phyloP scores from a whole-genome alignment of 1,140 invertebrate species.

The Samia ricini region DNA sequence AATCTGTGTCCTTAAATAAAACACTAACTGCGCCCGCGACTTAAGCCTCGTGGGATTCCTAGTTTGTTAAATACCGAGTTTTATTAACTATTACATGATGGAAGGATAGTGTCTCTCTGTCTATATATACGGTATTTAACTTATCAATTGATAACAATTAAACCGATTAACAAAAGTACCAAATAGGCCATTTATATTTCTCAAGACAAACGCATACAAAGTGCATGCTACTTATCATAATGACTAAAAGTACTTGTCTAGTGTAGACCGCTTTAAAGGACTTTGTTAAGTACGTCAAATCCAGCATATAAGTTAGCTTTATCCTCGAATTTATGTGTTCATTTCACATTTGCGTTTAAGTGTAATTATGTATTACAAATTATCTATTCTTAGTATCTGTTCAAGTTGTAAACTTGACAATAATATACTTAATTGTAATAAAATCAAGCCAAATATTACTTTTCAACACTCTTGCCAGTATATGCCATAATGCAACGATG shows the following conservation, averaged over 20 bases:
- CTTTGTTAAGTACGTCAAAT: slow-evolving; percentile 13
- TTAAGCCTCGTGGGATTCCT: too few relatives aligned
- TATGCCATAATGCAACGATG: too few relatives aligned
- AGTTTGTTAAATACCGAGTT: too few relatives aligned
- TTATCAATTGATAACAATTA: not conserved
- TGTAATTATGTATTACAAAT: slow-evolving; percentile 52
- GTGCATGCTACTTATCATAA: not conserved
- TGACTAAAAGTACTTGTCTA: not conserved
- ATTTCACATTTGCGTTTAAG: slow-evolving; percentile 37
- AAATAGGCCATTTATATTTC: not conserved
- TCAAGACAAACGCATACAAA: not conserved
- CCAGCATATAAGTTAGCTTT: slow-evolving; percentile 23
- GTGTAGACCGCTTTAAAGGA: not conserved
- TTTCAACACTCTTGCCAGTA: too few relatives aligned
- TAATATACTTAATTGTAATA: too few relatives aligned
- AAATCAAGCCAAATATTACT: too few relatives aligned
- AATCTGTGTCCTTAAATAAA: too few relatives aligned
- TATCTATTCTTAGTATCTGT: slow-evolving; percentile 35
- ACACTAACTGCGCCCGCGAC: too few relatives aligned
- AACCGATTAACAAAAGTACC: not conserved
- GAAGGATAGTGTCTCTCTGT: too few relatives aligned
- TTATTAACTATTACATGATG: too few relatives aligned
- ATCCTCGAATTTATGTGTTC: slow-evolving; percentile 38
- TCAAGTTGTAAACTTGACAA: too few relatives aligned
- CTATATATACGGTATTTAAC: too few relatives aligned